phyloP scores from a whole-genome alignment of 1,140 invertebrate species.

The Cherax quadricarinatus region DNA sequence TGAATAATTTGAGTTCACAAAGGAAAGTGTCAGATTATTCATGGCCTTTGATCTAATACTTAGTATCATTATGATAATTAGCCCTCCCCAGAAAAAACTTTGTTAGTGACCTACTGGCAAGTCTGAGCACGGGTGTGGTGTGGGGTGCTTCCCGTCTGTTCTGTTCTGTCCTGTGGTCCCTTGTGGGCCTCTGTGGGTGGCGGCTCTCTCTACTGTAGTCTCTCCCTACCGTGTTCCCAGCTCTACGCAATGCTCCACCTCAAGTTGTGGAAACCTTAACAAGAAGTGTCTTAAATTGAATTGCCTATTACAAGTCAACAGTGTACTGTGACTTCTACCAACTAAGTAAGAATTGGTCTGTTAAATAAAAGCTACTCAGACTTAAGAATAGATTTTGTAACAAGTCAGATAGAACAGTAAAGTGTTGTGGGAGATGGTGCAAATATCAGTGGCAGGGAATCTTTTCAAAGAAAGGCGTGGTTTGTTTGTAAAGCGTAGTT shows the following conservation, averaged over 20 bases:
- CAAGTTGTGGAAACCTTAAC: slow-evolving; percentile 41
- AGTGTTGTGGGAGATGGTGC: slow-evolving; percentile 2
- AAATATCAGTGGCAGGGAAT: background rate
- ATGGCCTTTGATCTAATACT: background rate
- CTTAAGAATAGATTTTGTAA: background rate
- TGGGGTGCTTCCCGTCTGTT: slow-evolving; percentile 64
- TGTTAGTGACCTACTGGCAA: slow-evolving; percentile 29
- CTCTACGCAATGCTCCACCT: slow-evolving; percentile 63
- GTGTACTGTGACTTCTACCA: background rate
- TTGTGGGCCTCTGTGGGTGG: slow-evolving; percentile 62
- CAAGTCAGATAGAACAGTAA: background rate
- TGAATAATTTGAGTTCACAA: background rate
- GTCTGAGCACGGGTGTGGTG: slow-evolving; percentile 37
- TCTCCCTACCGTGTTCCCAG: slow-evolving; percentile 58
- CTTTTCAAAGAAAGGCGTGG: background rate
- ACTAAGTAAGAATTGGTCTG: background rate
- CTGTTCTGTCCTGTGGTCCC: slow-evolving; percentile 64
- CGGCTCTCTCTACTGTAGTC: slow-evolving; percentile 67
- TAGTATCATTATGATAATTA: background rate
- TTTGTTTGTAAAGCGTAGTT: slow-evolving; percentile 5
- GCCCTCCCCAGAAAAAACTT: background rate
- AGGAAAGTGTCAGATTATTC: background rate
- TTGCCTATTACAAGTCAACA: background rate
- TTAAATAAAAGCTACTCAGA: background rate
- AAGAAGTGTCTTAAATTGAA: background rate